Evolutionary conservation across 2,797 vertebrate genomes (phyloP).

Genomic region (Sebastes hubbsi): DNA sequence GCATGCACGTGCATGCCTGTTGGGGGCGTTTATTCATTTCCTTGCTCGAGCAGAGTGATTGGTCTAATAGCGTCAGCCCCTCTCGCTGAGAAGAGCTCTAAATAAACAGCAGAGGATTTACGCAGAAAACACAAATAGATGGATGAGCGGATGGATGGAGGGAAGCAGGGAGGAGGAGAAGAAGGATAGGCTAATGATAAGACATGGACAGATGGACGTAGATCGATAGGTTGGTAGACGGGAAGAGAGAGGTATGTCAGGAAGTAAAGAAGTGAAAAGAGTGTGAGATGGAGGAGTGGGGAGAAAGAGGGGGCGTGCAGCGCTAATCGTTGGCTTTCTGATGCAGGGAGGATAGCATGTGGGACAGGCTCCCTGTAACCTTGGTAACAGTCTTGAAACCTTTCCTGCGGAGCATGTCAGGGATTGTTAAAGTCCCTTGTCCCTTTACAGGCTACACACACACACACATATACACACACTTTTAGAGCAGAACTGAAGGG

Average conservation of each 20-base stretch:
- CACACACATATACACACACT: conserved; percentile 46
- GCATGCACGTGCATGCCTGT: not conserved
- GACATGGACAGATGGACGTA: conserved; percentile 1
- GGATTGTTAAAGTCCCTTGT: conserved; percentile 80
- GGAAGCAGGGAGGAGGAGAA: conserved; percentile 8
- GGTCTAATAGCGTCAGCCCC: conserved; percentile 49
- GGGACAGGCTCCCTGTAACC: conserved; percentile 85
- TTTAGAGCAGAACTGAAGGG: conserved; percentile 67
- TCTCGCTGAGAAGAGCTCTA: conserved; percentile 19
- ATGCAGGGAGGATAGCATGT: conserved; percentile 83
- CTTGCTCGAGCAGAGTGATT: conserved; percentile 53
- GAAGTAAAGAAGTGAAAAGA: conserved; percentile 32
- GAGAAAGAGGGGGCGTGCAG: conserved; percentile 64
- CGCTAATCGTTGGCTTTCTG: conserved; percentile 82
- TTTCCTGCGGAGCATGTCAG: conserved; percentile 81
- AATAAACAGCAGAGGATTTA: conserved; percentile 51
- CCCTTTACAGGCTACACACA: conserved; percentile 62
- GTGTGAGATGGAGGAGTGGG: conserved; percentile 23
- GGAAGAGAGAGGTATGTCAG: conserved; percentile 41
- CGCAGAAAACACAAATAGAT: conserved; percentile 23
- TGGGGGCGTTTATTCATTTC: conserved; percentile 37
- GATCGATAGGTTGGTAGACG: conserved; percentile 48
- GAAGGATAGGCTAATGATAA: conserved; percentile 17
- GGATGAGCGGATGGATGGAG: not conserved
- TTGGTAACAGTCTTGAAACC: conserved; percentile 84